Percentiles rank a stretch among this genome's conserved stretches.
Evolutionary conservation across 2,113 vertebrate genomes (phyloP).

Genomic region (Oxyura jamaicensis): DNA sequence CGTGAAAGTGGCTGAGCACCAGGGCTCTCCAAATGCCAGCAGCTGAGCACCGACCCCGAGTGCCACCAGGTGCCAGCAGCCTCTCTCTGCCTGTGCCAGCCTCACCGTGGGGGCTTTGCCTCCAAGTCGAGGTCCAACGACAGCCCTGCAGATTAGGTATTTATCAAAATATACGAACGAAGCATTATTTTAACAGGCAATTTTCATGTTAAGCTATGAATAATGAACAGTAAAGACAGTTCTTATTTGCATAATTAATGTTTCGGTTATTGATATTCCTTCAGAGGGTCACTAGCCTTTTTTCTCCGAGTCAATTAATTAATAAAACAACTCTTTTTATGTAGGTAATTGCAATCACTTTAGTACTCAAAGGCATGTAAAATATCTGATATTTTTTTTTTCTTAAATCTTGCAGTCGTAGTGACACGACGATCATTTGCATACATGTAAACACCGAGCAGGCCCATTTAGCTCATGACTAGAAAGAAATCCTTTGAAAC

Average conservation of each 20-base stretch:
- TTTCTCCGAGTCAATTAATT: constrained; percentile 76
- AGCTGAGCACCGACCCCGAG: no score
- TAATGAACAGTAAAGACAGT: constrained; percentile 48
- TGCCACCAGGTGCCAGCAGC: not conserved
- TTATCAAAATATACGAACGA: constrained; percentile 49
- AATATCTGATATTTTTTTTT: constrained; percentile 40
- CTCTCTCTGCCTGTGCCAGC: not conserved
- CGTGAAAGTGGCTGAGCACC: not conserved
- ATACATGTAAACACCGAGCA: constrained; percentile 38
- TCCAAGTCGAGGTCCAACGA: not conserved
- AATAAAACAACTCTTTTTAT: constrained; percentile 78
- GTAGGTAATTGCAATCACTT: constrained; percentile 72
- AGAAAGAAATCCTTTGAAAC: not conserved
- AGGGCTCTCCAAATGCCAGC: no score
- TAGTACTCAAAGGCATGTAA: constrained; percentile 68
- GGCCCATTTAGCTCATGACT: not conserved
- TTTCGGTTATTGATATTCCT: constrained; percentile 76
- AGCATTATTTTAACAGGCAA: constrained; percentile 40
- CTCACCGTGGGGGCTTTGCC: not conserved
- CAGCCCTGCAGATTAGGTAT: not conserved
- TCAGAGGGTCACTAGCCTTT: constrained; percentile 74
- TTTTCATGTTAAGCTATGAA: constrained; percentile 54
- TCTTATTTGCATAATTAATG: constrained; percentile 78
- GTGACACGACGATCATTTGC: constrained; percentile 16
- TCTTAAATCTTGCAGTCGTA: constrained; percentile 38